Evolutionary conservation across 1,140 invertebrate genomes (phyloP).

Genomic region (Calephelis nemesis): DNA sequence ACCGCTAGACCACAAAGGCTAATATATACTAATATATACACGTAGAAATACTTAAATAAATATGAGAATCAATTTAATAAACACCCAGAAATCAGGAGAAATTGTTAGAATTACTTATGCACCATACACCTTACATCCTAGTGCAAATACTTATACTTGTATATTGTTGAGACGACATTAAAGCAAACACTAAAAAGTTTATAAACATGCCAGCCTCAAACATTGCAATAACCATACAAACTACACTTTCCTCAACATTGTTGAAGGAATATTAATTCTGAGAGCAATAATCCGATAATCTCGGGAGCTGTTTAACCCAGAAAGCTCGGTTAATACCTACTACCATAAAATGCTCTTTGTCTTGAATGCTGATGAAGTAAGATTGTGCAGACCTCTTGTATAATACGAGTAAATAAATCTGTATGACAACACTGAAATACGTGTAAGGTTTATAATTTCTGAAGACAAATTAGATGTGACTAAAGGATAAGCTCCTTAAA

Average conservation of each 20-base stretch:
- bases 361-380: conserved; percentile 1
- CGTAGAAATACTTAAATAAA: no score
- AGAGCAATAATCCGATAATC: conserved; percentile 1
- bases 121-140: no score
- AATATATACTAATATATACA: no score
- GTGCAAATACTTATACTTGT: no score
- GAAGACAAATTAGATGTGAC: background rate
- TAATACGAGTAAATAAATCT: background rate
- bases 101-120: no score
- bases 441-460: background rate
- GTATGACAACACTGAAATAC: background rate
- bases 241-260: background rate
- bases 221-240: background rate
- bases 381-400: background rate
- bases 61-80: no score
- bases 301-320: background rate
- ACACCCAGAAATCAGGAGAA: no score
- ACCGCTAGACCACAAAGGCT: no score
- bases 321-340: background rate
- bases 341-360: background rate
- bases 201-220: background rate
- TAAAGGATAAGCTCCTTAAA: no score
- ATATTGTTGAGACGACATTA: no score
- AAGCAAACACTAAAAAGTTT: no score
- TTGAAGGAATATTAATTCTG: background rate